These are phyloP conservation scores for Antennarius striatus DNA, from an alignment of 2,113 vertebrate genomes.

Conservation along the genomic window DNA sequence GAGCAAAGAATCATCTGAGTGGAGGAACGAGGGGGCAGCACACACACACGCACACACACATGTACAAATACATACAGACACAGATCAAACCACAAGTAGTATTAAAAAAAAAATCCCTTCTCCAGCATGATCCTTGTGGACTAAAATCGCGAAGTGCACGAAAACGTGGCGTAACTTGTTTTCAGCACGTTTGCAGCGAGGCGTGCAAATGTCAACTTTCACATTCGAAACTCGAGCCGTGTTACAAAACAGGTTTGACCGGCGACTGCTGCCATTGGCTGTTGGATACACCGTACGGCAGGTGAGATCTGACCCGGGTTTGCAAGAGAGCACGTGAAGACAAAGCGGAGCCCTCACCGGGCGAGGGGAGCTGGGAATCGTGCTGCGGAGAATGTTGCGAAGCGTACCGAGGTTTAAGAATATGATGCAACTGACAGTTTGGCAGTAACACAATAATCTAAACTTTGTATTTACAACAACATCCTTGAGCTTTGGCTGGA, in stretches of 20 bases:
- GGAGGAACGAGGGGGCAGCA: slow-evolving; percentile 4
- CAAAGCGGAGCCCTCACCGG: slow-evolving; percentile 8
- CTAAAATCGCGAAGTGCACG: not conserved
- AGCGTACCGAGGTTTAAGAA: not conserved
- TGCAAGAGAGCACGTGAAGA: not conserved
- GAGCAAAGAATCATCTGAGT: slow-evolving; percentile 21
- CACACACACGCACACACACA: not conserved
- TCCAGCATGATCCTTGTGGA: not conserved
- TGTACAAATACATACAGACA: slow-evolving; percentile 3
- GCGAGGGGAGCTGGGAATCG: not conserved
- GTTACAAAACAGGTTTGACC: slow-evolving; percentile 3
- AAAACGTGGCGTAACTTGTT: not conserved
- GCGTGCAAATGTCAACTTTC: not conserved
- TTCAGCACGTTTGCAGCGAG: slow-evolving; percentile 4
- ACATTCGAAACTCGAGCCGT: not conserved
- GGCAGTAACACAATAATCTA: not conserved
- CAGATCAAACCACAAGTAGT: slow-evolving; percentile 10
- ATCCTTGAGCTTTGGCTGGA: slow-evolving; percentile 3
- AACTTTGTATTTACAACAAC: not conserved
- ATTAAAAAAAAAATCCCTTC: not conserved
- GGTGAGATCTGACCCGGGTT: not conserved
- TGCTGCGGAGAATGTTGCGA: not conserved
- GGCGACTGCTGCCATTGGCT: slow-evolving; percentile 1
- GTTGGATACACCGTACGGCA: not conserved
- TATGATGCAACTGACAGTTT: not conserved